Conservation (phyloP, 2,797 vertebrate species). For the Trematomus bernacchii region DNA sequence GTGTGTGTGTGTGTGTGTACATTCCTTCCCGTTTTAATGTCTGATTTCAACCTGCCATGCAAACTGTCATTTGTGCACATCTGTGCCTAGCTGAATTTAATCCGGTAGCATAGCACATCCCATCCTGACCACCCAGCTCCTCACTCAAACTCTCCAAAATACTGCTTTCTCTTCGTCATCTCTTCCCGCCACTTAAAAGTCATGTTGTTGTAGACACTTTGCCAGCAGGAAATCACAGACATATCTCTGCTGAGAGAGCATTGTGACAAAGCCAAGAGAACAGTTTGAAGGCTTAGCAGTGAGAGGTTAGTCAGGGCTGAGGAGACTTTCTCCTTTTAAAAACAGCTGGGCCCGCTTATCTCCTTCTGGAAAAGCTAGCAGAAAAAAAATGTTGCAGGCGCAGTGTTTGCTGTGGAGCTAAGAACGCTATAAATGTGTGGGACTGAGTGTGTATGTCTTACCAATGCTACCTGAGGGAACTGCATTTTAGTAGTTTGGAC, state of each 20-base stretch:
- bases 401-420: conserved; percentile 42
- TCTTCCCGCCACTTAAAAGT: conserved; percentile 39
- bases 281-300: conserved; percentile 47
- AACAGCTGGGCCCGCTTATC: conserved; percentile 69
- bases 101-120: conserved; percentile 50
- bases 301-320: conserved; percentile 56
- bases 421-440: conserved; percentile 38
- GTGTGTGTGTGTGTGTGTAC: conserved; percentile 28
- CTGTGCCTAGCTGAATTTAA: conserved; percentile 62
- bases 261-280: conserved; percentile 44
- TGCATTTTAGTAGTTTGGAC: conserved; percentile 23
- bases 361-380: conserved; percentile 43
- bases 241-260: conserved; percentile 59
- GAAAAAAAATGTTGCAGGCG: conserved; percentile 32
- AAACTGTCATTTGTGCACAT: conserved; percentile 76
- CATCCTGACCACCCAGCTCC: conserved; percentile 67
- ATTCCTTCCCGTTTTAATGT: conserved; percentile 71
- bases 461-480: conserved; percentile 38
- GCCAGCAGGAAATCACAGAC: conserved; percentile 74
- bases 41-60: conserved; percentile 67
- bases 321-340: conserved; percentile 34
- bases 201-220: conserved; percentile 50
- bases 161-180: background rate
- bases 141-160: conserved; percentile 28
- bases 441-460: conserved; percentile 19